phyloP scores from a whole-genome alignment of 2,888 invertebrate species.

The Lysandra bellargus region DNA sequence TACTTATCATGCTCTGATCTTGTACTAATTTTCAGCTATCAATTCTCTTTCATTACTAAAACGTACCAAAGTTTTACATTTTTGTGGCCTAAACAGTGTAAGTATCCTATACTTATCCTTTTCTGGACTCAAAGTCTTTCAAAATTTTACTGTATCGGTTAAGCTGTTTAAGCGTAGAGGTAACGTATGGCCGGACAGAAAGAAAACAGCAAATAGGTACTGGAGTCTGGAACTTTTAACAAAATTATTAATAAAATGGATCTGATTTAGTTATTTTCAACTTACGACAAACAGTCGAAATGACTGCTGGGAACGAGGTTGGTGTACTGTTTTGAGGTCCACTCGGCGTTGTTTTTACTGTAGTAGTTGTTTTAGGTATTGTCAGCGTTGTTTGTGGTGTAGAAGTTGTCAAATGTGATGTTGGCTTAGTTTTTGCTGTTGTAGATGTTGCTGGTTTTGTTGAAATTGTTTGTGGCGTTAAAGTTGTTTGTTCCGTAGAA shows the following conservation, averaged over 20 bases:
- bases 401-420: not conserved
- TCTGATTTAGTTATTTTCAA: not conserved
- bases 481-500: not conserved
- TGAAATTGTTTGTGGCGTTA: not conserved
- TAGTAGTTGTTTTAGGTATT: not conserved
- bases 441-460: not conserved
- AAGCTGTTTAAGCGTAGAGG: too few species aligned
- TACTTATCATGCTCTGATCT: not conserved
- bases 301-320: not conserved
- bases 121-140: too few species aligned
- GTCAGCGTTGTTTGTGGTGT: not conserved
- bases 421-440: not conserved
- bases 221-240: not conserved
- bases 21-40: not conserved
- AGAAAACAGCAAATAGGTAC: too few species aligned
- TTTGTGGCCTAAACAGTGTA: too few species aligned
- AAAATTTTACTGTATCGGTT: too few species aligned
- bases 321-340: not conserved
- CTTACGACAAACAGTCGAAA: not conserved
- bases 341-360: not conserved
- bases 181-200: too few species aligned
- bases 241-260: slow-evolving; percentile 26
- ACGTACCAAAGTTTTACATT: too few species aligned
- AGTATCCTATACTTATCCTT: too few species aligned
- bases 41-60: too few species aligned